A percentile compares a stretch with the other conserved stretches of the same genome.
Evolutionary conservation across 2,797 vertebrate species (phyloP).

Genomic region (Pangasius djambal): DNA sequence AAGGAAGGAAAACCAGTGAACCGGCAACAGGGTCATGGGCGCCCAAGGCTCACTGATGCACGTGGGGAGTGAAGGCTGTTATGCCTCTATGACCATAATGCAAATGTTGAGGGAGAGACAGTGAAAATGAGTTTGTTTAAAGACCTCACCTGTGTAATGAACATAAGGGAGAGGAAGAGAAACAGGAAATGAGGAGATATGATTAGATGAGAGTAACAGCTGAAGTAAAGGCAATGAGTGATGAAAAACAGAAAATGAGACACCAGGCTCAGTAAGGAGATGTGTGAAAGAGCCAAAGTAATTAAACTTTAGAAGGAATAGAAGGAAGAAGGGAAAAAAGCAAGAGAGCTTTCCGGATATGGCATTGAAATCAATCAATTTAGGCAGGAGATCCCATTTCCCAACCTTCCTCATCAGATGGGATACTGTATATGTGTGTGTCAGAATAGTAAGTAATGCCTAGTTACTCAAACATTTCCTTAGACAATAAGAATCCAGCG

Average conservation of each 20-base stretch:
- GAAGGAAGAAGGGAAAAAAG: background rate
- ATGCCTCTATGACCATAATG: constrained; percentile 51
- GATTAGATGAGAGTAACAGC: background rate
- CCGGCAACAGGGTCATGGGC: no score
- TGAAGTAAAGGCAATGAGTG: background rate
- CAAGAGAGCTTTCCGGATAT: constrained; percentile 12
- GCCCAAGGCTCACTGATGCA: no score
- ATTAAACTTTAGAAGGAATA: constrained; percentile 19
- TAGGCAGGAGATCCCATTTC: constrained; percentile 21
- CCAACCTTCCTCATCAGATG: background rate
- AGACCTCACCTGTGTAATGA: background rate
- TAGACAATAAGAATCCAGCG: background rate
- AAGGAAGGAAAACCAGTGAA: no score
- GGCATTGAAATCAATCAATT: constrained; percentile 17
- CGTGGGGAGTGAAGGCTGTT: no score
- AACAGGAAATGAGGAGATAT: background rate
- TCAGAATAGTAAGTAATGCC: background rate
- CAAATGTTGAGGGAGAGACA: constrained; percentile 5
- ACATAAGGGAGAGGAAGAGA: background rate
- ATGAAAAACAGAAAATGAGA: constrained; percentile 4
- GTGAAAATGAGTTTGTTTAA: background rate
- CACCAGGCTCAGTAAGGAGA: constrained; percentile 3
- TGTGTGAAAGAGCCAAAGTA: constrained; percentile 26
- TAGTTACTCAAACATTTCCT: background rate
- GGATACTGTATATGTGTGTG: background rate